A percentile compares a stretch with the other conserved stretches of the same genome.
These are phyloP conservation scores for Raja brachyura DNA, from an alignment of 2,113 vertebrate genomes.

Conservation along the genomic window DNA sequence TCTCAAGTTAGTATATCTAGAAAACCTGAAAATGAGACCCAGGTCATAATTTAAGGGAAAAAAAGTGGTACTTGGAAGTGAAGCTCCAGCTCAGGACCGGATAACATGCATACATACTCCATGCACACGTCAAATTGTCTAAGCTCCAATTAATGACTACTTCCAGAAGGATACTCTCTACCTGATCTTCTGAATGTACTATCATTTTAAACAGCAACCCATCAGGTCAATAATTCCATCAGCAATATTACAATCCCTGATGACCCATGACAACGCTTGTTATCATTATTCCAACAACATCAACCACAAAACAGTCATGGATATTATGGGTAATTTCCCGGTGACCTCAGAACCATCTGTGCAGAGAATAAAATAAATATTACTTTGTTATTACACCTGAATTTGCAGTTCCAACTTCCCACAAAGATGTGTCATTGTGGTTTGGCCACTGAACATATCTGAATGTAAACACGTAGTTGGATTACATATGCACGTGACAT, in stretches of 20 bases:
- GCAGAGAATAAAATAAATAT: conserved; percentile 1
- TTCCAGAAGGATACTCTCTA: neutral
- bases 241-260: neutral
- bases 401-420: neutral
- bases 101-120: neutral
- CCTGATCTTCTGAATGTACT: neutral
- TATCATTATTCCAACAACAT: neutral
- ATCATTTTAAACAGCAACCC: neutral
- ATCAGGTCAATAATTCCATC: neutral
- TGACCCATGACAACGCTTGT: neutral
- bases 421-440: neutral
- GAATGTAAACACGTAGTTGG: too few relatives aligned
- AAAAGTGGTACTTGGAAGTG: neutral
- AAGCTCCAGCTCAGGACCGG: neutral
- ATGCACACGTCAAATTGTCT: neutral
- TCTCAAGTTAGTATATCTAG: neutral
- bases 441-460: neutral
- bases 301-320: neutral
- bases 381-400: neutral
- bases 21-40: neutral
- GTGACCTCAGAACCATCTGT: neutral
- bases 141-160: neutral
- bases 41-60: neutral
- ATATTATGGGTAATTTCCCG: neutral
- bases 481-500: too few relatives aligned